Evolutionary conservation across 2,888 invertebrate species (phyloP).

Genomic region (Ornithoptera priamus): DNA sequence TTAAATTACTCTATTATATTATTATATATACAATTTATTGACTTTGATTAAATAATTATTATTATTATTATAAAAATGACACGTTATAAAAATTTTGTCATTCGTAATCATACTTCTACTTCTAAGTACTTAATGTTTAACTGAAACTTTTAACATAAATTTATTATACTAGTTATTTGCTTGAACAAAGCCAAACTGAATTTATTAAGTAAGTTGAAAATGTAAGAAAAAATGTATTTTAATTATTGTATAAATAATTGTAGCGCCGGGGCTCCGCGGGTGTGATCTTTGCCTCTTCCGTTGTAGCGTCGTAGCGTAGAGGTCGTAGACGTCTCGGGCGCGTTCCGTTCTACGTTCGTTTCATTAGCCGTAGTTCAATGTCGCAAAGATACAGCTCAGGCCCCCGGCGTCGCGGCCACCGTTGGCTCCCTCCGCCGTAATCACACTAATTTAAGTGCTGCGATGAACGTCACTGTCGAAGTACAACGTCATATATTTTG

Average conservation of each 20-base stretch:
- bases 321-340: conserved; percentile 33
- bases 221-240: conserved; percentile 79
- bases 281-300: conserved; percentile 40
- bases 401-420: conserved; percentile 54
- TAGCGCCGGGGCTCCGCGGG: conserved; percentile 47
- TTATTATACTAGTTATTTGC: conserved; percentile 81
- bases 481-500: conserved; percentile 76
- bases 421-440: conserved; percentile 69
- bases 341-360: conserved; percentile 37
- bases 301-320: conserved; percentile 41
- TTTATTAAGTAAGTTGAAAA: conserved; percentile 80
- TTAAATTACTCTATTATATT: conserved; percentile 81
- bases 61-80: conserved; percentile 74
- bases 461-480: conserved; percentile 69
- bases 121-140: conserved; percentile 78
- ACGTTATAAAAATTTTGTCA: conserved; percentile 80
- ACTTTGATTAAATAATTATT: conserved; percentile 80
- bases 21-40: conserved; percentile 81
- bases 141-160: conserved; percentile 79
- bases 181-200: conserved; percentile 81
- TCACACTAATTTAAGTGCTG: conserved; percentile 67
- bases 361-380: conserved; percentile 37
- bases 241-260: conserved; percentile 64
- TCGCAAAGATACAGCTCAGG: conserved; percentile 37
- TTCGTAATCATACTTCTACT: conserved; percentile 80